These are phyloP conservation scores for Oxystoma pomonae DNA, from an alignment of 2,888 invertebrate genomes.

Conservation along the genomic window DNA sequence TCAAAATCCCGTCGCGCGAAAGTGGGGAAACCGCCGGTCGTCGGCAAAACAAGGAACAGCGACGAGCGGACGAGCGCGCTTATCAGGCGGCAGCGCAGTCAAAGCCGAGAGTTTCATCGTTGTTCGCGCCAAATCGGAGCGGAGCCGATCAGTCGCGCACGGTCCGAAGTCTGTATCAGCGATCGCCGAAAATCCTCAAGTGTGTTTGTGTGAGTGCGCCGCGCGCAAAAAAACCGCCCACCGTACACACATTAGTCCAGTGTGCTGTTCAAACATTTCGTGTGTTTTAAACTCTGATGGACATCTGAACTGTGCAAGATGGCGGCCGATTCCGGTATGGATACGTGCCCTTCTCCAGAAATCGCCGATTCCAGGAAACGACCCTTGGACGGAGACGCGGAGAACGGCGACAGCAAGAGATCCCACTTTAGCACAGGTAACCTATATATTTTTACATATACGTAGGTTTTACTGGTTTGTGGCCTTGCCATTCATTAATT, in stretches of 20 bases:
- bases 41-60: background rate
- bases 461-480: constrained; percentile 14
- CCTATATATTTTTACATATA: constrained; percentile 27
- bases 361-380: constrained; percentile 87
- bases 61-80: background rate
- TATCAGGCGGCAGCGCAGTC: background rate
- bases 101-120: background rate
- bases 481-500: background rate
- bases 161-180: background rate
- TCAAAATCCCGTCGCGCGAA: background rate
- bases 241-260: too few relatives aligned
- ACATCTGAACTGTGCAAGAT: constrained; percentile 52
- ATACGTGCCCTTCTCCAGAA: constrained; percentile 91
- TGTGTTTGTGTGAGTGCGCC: background rate
- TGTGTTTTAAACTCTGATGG: constrained; percentile 22
- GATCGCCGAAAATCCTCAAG: background rate
- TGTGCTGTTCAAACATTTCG: too few relatives aligned
- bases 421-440: constrained; percentile 90
- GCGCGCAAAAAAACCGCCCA: background rate
- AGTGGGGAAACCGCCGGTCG: background rate
- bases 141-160: background rate
- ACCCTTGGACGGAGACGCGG: constrained; percentile 81
- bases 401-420: constrained; percentile 84
- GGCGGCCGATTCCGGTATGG: constrained; percentile 92
- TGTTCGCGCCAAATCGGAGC: background rate